Conservation (phyloP, 2,113 vertebrate species). For the Vicugna pacos region DNA sequence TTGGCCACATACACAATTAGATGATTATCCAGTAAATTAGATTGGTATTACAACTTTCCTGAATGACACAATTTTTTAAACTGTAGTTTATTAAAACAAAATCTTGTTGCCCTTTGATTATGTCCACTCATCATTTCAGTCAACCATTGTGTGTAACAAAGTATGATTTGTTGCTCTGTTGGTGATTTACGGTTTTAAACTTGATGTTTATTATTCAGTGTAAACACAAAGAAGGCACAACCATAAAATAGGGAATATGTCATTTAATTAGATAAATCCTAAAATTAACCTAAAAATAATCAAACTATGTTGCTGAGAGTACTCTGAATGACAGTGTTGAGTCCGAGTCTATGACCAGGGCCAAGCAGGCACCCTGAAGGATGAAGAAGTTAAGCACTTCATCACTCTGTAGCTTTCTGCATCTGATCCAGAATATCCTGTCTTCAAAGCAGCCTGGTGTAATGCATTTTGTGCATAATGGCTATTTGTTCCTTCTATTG, state of each 20-base stretch:
- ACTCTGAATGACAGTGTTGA: background rate
- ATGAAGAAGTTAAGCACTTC: background rate
- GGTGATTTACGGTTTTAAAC: background rate
- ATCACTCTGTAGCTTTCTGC: background rate
- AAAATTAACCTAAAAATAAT: background rate
- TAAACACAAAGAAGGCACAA: background rate
- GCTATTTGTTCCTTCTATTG: background rate
- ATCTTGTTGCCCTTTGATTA: background rate
- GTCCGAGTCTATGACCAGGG: background rate
- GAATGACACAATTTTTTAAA: background rate
- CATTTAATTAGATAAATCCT: background rate
- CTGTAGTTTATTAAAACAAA: background rate
- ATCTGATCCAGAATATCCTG: background rate
- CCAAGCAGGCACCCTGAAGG: background rate
- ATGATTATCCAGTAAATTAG: background rate
- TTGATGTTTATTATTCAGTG: background rate
- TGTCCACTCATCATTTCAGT: background rate
- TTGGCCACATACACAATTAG: too few relatives aligned
- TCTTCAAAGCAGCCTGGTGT: background rate
- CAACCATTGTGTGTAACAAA: background rate
- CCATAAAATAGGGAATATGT: background rate
- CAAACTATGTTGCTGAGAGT: background rate
- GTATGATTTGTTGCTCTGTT: background rate
- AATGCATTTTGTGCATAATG: background rate
- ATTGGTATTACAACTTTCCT: background rate